Base-by-base conservation (phyloP, 2,888 invertebrate genomes). In the Adelphocoris suturalis region DNA sequence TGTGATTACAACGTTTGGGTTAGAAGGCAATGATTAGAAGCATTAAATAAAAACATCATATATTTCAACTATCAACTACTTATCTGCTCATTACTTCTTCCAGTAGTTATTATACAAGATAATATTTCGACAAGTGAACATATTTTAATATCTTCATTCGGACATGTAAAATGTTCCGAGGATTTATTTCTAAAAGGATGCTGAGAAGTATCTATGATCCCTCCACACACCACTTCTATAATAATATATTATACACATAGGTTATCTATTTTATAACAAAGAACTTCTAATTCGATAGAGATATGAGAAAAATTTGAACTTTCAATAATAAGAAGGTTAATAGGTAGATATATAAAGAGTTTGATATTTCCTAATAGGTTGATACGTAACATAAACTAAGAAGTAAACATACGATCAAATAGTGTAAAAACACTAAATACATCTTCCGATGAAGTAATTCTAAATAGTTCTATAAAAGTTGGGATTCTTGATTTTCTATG, bases 311-410 rank as follows among this genome's bases (percentile, higher is more conserved):
- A 23, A 68, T 68, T 23, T 68, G 68, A 68, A 23, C 68, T 68
- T 68, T 68, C 68, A 23, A 12, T 27, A 57, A 57, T 57, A 68
- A 68, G 68, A 68, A 19, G 19, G 16, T 13, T 52, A 23, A 68
- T 68, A 68, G 27, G 27, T 12, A 23, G 48, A 11, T 14, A 52
- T 52, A 23, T 23, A 61, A 12, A 27, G 23, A 27, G 23, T 68
- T 68, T 68, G 23, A 68, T 23, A 68, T 68, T 68, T 23, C 68
- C 68, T 11, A 23, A 23, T 68, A 19, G 57, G 13, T 68, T 68
- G 68, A 68, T 68, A 68, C 23, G 68, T 68, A 68, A 23, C 68
- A 68, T 68, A 68, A 68, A 68, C 68, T 68, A 68, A 57, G 23
- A 12, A 23, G 68, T 19, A 19, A 68, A 23, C 23, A 68, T 68